Evolutionary conservation across 2,113 vertebrate genomes (phyloP).

Genomic region (Callipepla californica): DNA sequence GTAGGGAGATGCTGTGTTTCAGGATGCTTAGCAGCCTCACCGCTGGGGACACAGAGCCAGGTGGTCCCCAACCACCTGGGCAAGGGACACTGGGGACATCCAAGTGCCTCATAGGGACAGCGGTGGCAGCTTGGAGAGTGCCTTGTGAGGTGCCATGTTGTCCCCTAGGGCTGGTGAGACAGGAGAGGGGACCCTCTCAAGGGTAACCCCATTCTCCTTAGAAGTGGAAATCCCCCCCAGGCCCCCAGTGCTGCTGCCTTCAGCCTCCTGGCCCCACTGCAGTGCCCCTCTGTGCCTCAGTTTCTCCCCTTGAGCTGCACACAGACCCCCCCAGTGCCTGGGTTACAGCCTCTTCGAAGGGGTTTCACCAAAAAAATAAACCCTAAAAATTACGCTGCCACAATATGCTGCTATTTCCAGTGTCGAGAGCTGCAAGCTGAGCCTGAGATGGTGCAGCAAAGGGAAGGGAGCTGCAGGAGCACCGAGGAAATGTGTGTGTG

Average conservation of each 20-base stretch:
- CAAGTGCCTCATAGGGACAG: accelerated
- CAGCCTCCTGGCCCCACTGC: background rate
- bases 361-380: background rate
- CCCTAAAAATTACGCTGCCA: background rate
- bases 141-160: accelerated
- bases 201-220: background rate
- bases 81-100: background rate
- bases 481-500: accelerated
- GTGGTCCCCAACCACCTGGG: background rate
- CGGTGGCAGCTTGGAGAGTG: accelerated
- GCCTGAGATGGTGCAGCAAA: background rate
- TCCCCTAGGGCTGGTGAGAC: accelerated
- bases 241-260: background rate
- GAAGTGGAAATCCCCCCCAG: background rate
- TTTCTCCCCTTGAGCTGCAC: background rate
- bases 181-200: background rate
- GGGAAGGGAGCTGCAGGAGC: background rate
- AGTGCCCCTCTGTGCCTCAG: background rate
- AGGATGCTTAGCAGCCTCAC: background rate
- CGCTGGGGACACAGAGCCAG: background rate
- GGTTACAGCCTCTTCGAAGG: accelerated
- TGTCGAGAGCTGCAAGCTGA: background rate
- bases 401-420: background rate
- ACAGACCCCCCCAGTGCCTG: accelerated
- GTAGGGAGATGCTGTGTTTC: accelerated